Percentiles rank a stretch among this genome's conserved stretches.
phyloP scores from a whole-genome alignment of 2,888 invertebrate species.

The Nemotelus pantherinus region DNA sequence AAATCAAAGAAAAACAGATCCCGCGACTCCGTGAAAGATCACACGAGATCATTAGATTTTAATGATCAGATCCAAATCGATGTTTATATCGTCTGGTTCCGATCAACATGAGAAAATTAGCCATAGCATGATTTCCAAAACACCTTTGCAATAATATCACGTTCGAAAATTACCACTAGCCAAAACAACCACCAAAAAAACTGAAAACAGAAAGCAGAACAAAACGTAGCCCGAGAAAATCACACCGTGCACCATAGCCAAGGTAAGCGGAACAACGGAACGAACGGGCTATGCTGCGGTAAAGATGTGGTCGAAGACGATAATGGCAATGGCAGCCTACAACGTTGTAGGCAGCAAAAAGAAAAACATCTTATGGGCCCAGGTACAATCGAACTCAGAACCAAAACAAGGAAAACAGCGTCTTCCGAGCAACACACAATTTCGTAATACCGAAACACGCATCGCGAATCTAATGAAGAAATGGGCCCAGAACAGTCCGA shows the following conservation, averaged over 20 bases:
- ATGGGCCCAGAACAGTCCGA: too few species aligned
- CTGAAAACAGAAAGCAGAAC: slow-evolving; percentile 1
- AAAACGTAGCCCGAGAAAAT: neutral
- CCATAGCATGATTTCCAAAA: slow-evolving; percentile 39
- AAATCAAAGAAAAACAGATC: slow-evolving; percentile 11
- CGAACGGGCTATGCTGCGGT: neutral
- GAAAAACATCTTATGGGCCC: too few species aligned
- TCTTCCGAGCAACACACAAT: too few species aligned
- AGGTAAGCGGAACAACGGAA: neutral
- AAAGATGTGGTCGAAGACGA: too few species aligned
- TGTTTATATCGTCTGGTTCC: slow-evolving; percentile 40
- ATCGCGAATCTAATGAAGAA: too few species aligned
- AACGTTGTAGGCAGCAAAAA: too few species aligned
- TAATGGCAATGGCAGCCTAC: too few species aligned
- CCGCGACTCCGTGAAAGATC: neutral
- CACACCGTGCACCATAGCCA: neutral
- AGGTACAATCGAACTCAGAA: too few species aligned
- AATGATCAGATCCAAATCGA: slow-evolving; percentile 35
- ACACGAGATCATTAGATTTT: slow-evolving; percentile 43
- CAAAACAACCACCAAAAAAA: neutral
- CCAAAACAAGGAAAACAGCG: too few species aligned
- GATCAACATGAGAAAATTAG: slow-evolving; percentile 44
- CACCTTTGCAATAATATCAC: slow-evolving; percentile 38
- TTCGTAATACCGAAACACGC: too few species aligned
- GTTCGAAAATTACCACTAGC: slow-evolving; percentile 23